Evolutionary conservation across 2,888 invertebrate species (phyloP).

Genomic region (Alloscopus bannaensis): DNA sequence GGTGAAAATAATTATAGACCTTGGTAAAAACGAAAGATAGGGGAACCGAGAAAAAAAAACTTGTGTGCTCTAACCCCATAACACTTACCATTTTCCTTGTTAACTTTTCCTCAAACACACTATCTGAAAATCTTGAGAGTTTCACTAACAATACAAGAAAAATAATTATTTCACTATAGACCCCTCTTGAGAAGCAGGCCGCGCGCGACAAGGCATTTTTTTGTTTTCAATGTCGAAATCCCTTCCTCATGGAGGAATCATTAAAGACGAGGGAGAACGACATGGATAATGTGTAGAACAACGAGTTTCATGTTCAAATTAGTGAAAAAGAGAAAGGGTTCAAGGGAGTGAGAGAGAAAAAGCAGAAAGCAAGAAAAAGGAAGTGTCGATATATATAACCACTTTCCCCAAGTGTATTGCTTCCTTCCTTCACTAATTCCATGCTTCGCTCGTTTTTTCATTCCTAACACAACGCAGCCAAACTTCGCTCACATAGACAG

Average conservation of each 20-base stretch:
- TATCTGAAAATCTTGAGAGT: not conserved
- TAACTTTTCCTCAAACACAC: not conserved
- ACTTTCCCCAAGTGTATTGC: constrained; percentile 55
- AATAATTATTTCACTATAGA: constrained; percentile 58
- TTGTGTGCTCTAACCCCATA: not conserved
- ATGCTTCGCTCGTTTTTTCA: constrained; percentile 19
- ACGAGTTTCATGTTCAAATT: constrained; percentile 55
- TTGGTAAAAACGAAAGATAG: too few species aligned
- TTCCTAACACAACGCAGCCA: not conserved
- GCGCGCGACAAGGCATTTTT: constrained; percentile 1
- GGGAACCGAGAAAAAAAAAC: too few species aligned
- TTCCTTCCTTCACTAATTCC: constrained; percentile 57
- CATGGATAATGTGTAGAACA: constrained; percentile 42
- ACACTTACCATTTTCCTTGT: too few species aligned
- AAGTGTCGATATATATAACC: constrained; percentile 55
- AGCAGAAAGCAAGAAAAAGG: not conserved
- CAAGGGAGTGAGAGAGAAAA: constrained; percentile 22
- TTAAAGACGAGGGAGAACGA: constrained; percentile 33
- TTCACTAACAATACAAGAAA: constrained; percentile 7
- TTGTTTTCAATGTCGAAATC: constrained; percentile 2
- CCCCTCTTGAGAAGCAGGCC: constrained; percentile 14
- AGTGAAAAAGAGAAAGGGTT: constrained; percentile 26
- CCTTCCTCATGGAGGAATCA: constrained; percentile 25
- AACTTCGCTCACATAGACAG: too few species aligned
- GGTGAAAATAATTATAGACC: too few species aligned